phyloP scores from a whole-genome alignment of 2,888 invertebrate species.

The Rugalucina vietnamica region DNA sequence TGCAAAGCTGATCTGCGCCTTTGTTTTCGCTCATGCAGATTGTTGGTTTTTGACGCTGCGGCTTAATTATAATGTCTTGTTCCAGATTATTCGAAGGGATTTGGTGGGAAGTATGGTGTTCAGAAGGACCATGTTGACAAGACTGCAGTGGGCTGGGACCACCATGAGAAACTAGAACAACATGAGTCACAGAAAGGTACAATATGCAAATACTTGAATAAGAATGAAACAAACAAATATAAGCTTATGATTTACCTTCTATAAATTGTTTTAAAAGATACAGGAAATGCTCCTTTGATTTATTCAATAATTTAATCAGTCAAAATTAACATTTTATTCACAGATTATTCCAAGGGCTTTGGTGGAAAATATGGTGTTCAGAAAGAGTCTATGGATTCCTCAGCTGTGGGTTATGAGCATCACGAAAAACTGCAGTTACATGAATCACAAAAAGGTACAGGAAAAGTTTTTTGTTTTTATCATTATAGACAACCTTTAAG shows the following conservation, averaged over 20 bases:
- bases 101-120: constrained; percentile 84
- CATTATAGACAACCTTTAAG: no score
- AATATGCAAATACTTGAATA: no score
- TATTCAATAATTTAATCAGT: no score
- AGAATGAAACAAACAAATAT: no score
- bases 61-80: no score
- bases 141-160: constrained; percentile 84
- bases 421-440: constrained; percentile 72
- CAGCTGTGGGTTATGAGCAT: constrained; percentile 82
- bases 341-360: constrained; percentile 80
- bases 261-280: no score
- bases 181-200: constrained; percentile 84
- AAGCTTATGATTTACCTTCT: no score
- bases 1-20: no score
- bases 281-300: no score
- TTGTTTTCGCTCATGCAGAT: no score
- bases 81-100: constrained; percentile 79
- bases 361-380: constrained; percentile 84
- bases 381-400: constrained; percentile 88
- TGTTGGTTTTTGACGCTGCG: no score
- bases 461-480: no score
- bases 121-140: constrained; percentile 88
- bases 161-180: constrained; percentile 72
- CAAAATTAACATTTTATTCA: constrained; percentile 39
- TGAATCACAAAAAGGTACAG: constrained; percentile 83